Evolutionary conservation across 2,113 vertebrate genomes (phyloP), one percentile per base, ranked within the genome.

Genomic region (Serilophus lunatus): DNA sequence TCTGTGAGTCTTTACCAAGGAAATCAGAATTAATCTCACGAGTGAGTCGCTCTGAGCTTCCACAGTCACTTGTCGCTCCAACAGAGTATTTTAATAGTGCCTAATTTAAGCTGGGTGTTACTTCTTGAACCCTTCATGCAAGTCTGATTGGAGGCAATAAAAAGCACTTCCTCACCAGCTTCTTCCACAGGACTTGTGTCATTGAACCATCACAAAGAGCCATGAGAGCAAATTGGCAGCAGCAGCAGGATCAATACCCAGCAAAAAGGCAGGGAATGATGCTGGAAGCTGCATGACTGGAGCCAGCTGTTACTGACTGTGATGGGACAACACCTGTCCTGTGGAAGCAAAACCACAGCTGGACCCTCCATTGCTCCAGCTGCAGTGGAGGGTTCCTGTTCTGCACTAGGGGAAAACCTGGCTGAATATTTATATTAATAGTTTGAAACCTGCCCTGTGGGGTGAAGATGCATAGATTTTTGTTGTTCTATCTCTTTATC

Each of bases 331-430:
- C 35, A 2, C 4, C 35, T 22, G 56, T 31, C 56, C 44, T 66
- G 12, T 3, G 3, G 33, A 22, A 45, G 29, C 56, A 56, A 38
- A 69, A 0, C n/a, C 69, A 6, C 47, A 28, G 82, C 75, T 36
- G 19, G 63, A 18, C 3, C 35, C 79, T 51, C n/a, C 0, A 2
- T 12, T 28, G 33, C 26, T 12, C 0, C 0, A 11, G 1, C 26
- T 25, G 9, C 3, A 5, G 33, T 2, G 51, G 35, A 7, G 42
- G 1, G 47, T 29, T 17, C 63, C 59, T 40, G 0, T 13, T 44
- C 63, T 40, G 54, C 7, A 13, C 36, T 3, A 4, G 59, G 29
- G 42, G 45, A 18, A 50, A 13, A 26, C 10, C 79, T 49, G 33
- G 50, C 28, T 64, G 45, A 56, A 3, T 15, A 1, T 71, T 31